Conservation (phyloP, 2,888 invertebrate genomes). For the Andrena praecox region DNA sequence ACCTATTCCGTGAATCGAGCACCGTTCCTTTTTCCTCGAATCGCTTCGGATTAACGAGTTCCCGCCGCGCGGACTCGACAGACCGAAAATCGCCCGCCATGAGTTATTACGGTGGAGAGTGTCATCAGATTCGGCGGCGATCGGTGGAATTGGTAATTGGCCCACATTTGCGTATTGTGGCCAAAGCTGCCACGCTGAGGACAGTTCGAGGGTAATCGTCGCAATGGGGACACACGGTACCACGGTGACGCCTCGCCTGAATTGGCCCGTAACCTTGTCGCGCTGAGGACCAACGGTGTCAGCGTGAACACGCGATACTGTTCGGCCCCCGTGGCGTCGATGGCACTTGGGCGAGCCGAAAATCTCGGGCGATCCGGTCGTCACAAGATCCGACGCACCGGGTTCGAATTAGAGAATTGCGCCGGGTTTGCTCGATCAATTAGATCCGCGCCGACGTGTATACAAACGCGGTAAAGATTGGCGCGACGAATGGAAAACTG, state of each 20-base stretch:
- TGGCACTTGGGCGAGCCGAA: constrained; percentile 19
- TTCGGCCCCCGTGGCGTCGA: constrained; percentile 22
- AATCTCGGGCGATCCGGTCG: not conserved
- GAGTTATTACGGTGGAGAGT: not conserved
- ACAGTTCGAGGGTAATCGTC: constrained; percentile 28
- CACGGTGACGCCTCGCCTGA: constrained; percentile 48
- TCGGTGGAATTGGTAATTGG: constrained; percentile 42
- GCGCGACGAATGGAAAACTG: not conserved
- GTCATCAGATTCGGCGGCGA: not conserved
- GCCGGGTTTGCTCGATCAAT: not conserved
- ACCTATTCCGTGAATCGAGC: not conserved
- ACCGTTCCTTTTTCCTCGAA: not conserved
- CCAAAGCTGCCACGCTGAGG: constrained; percentile 42
- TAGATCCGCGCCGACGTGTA: not conserved
- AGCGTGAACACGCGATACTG: constrained; percentile 13
- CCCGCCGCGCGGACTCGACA: not conserved
- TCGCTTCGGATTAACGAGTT: not conserved
- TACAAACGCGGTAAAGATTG: not conserved
- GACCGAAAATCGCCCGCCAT: not conserved
- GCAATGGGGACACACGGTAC: constrained; percentile 55
- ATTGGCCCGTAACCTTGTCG: constrained; percentile 62
- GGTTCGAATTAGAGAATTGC: not conserved
- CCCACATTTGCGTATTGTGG: constrained; percentile 26
- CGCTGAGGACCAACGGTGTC: constrained; percentile 20
- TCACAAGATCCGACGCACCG: no score